Evolutionary conservation across 2,797 vertebrate species (phyloP).

Genomic region (Pantherophis alleghaniensis): DNA sequence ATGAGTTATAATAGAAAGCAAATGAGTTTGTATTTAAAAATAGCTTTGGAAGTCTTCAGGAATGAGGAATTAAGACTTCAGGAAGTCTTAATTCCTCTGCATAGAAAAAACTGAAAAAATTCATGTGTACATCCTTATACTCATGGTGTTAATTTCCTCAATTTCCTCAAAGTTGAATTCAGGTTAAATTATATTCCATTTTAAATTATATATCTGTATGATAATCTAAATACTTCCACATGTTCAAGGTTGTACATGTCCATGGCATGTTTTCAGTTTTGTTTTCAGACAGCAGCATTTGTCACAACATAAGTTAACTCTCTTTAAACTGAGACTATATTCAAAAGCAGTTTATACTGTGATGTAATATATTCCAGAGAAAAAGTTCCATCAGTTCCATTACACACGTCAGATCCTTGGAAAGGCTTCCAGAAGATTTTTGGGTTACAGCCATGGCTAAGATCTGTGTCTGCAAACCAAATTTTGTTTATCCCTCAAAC

Average conservation of each 20-base stretch:
- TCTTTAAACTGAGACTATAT: background rate
- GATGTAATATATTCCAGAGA: background rate
- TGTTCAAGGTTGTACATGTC: background rate
- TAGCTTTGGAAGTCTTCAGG: background rate
- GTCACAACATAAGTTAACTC: background rate
- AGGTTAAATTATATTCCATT: background rate
- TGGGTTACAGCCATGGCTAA: background rate
- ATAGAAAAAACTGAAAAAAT: constrained; percentile 1
- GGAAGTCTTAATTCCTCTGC: background rate
- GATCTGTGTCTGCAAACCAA: background rate
- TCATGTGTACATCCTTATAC: background rate
- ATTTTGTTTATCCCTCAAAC: background rate
- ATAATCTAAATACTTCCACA: background rate
- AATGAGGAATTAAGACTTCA: background rate
- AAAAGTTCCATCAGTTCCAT: background rate
- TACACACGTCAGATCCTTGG: background rate
- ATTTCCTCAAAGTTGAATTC: background rate
- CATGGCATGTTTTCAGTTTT: background rate
- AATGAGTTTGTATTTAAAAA: constrained; percentile 7
- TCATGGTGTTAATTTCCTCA: background rate
- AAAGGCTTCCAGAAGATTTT: background rate
- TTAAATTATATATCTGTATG: background rate
- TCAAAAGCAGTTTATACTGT: background rate
- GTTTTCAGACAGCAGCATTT: background rate
- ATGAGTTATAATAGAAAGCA: background rate